These are phyloP conservation scores for Lasiurus cinereus DNA, from an alignment of 2,113 vertebrate genomes.

Conservation along the genomic window DNA sequence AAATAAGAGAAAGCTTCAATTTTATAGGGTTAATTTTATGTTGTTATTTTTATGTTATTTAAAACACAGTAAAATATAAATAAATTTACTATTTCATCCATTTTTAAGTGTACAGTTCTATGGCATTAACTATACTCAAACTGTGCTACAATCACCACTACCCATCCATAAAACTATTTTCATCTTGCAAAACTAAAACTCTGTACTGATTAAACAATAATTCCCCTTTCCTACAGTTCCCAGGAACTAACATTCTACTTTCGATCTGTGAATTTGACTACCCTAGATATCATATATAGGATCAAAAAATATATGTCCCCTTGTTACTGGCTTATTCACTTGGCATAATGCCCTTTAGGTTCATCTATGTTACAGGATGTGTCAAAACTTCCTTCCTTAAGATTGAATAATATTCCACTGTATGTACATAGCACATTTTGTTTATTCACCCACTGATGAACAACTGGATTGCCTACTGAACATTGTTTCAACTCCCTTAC, in stretches of 20 bases:
- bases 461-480: not conserved
- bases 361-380: not conserved
- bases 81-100: not conserved
- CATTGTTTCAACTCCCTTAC: not conserved
- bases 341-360: not conserved
- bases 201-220: not conserved
- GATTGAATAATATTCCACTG: not conserved
- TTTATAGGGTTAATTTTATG: not conserved
- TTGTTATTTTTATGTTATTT: not conserved
- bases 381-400: not conserved
- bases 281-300: not conserved
- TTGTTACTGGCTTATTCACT: not conserved
- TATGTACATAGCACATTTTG: not conserved
- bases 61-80: not conserved
- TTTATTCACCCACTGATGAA: not conserved
- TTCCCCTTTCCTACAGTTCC: not conserved
- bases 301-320: not conserved
- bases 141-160: not conserved
- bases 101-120: not conserved
- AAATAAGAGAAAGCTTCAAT: constrained; percentile 8
- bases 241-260: not conserved
- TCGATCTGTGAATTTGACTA: not conserved
- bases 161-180: not conserved
- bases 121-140: not conserved
- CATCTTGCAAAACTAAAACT: not conserved